phyloP scores from a whole-genome alignment of 1,140 invertebrate species.

The Pinna nobilis region DNA sequence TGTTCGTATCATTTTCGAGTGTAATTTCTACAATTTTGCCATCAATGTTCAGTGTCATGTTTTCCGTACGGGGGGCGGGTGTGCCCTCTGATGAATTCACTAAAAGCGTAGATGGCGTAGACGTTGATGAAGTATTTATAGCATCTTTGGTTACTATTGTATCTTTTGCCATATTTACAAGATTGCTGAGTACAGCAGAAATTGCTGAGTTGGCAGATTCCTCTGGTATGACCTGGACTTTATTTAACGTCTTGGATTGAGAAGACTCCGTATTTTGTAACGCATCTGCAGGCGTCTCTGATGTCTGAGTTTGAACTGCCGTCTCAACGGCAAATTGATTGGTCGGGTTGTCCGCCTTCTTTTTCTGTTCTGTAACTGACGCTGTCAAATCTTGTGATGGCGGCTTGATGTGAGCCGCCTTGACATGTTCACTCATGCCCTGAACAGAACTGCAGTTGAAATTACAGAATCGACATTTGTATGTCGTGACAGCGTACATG shows the following conservation, averaged over 20 bases:
- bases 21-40: slow-evolving; percentile 18
- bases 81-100: background rate
- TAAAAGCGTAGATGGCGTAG: background rate
- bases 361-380: background rate
- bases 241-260: background rate
- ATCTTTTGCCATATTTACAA: background rate
- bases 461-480: slow-evolving; percentile 69
- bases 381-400: background rate
- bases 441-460: slow-evolving; percentile 57
- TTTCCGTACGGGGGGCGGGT: background rate
- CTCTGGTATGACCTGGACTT: slow-evolving; percentile 10
- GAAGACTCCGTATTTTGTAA: background rate
- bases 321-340: background rate
- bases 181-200: background rate
- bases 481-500: slow-evolving; percentile 69
- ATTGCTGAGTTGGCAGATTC: background rate
- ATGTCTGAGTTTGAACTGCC: background rate
- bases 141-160: background rate
- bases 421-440: slow-evolving; percentile 60
- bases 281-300: background rate
- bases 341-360: background rate
- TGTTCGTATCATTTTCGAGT: slow-evolving; percentile 4
- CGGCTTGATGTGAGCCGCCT: slow-evolving; percentile 50
- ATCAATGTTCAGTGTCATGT: slow-evolving; percentile 6
- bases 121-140: background rate